Conservation (phyloP, 2,113 vertebrate species). For the Macheiramphus alcinus region DNA sequence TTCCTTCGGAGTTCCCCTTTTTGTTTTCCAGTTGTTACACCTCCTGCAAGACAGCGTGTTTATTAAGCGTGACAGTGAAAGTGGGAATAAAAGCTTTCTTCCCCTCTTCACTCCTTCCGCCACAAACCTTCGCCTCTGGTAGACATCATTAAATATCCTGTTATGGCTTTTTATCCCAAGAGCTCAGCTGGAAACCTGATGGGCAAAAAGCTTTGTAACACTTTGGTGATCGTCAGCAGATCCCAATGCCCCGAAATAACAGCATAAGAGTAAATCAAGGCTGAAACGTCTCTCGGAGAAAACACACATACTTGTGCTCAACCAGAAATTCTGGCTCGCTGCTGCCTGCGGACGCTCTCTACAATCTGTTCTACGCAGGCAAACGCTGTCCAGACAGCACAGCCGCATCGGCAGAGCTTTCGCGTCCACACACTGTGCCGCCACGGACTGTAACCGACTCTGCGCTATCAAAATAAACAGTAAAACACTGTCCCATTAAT, state of each 20-base stretch:
- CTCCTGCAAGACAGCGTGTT: neutral
- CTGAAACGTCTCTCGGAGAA: neutral
- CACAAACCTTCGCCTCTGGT: neutral
- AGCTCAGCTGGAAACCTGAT: neutral
- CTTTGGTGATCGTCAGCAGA: neutral
- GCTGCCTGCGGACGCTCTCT: neutral
- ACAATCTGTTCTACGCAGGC: fast-evolving
- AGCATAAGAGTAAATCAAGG: neutral
- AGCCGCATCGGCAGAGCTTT: neutral
- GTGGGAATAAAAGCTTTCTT: neutral
- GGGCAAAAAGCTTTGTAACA: neutral
- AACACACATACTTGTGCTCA: neutral
- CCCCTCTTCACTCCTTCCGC: neutral
- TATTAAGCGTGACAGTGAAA: neutral
- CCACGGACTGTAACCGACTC: neutral
- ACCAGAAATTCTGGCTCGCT: neutral
- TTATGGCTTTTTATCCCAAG: neutral
- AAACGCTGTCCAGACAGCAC: fast-evolving
- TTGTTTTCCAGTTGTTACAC: neutral
- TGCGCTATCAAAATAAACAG: neutral
- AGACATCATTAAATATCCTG: neutral
- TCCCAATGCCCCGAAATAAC: neutral
- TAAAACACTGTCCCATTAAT: no score
- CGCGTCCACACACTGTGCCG: neutral
- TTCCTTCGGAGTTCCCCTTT: neutral